Conservation (phyloP, 1,140 invertebrate species). For the silkworm (Bombyx mori) region ASM3026992v2 NC_085129.1:1696001-1696500, state of each 20-base stretch:
- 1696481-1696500: conserved; percentile 79
- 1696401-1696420: conserved; percentile 93
- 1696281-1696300: conserved; percentile 84
- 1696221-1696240: conserved; percentile 92
- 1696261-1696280: conserved; percentile 88
- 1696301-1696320: conserved; percentile 86
- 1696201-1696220: conserved; percentile 96
- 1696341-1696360: conserved; percentile 93
- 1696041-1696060: conserved; percentile 92
- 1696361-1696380: conserved; percentile 92
- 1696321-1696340: conserved; percentile 90
- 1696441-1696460: conserved; percentile 90
- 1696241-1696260: conserved; percentile 76
- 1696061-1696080: conserved; percentile 79
- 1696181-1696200: conserved; percentile 98
- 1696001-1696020: conserved; percentile 91
- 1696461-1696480: conserved; percentile 81
- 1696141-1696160: conserved; percentile 97
- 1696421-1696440: conserved; percentile 91
- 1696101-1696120: conserved; percentile 94
- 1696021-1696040: conserved; percentile 93
- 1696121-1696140: conserved; percentile 95
- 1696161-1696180: conserved; percentile 98
- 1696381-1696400: conserved; percentile 85
- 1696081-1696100: conserved; percentile 84